phyloP scores from a whole-genome alignment of 2,797 vertebrate species.

The Nannoperca obscura region DNA sequence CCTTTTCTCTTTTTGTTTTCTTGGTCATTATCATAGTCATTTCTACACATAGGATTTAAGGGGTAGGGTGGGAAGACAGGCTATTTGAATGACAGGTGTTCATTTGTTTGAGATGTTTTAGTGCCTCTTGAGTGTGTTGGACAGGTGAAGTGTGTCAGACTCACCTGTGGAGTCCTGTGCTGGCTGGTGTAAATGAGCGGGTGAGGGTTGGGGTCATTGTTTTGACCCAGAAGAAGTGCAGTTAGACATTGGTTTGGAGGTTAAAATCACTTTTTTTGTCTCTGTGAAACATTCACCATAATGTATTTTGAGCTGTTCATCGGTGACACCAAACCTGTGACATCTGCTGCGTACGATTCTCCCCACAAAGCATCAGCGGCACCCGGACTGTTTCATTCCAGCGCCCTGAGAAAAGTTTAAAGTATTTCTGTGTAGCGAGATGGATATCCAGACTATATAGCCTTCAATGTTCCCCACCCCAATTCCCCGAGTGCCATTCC shows the following conservation, averaged over 20 bases:
- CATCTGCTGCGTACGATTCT: slow-evolving; percentile 49
- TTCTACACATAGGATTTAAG: slow-evolving; percentile 58
- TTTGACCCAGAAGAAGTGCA: slow-evolving; percentile 14
- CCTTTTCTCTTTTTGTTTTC: slow-evolving; percentile 63
- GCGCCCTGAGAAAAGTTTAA: slow-evolving; percentile 46
- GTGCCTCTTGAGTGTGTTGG: slow-evolving; percentile 75
- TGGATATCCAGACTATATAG: slow-evolving; percentile 76
- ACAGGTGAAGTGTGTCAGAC: slow-evolving; percentile 24
- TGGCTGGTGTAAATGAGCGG: slow-evolving; percentile 15
- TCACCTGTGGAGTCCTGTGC: slow-evolving; percentile 17
- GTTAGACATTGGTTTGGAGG: slow-evolving; percentile 35
- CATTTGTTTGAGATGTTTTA: slow-evolving; percentile 67
- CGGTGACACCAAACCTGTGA: slow-evolving; percentile 39
- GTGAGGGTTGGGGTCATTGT: neutral
- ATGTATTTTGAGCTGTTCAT: slow-evolving; percentile 15
- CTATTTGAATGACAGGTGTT: slow-evolving; percentile 80
- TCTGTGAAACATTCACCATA: slow-evolving; percentile 26
- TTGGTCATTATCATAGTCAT: slow-evolving; percentile 54
- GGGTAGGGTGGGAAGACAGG: slow-evolving; percentile 54
- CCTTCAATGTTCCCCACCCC: slow-evolving; percentile 55
- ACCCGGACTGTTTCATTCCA: slow-evolving; percentile 39
- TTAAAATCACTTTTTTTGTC: slow-evolving; percentile 16
- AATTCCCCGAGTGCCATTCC: slow-evolving; percentile 74
- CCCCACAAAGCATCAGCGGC: slow-evolving; percentile 43
- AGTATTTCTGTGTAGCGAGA: slow-evolving; percentile 65